Evolutionary conservation across 2,888 invertebrate species (phyloP).

Genomic region (Agelastica alni): DNA sequence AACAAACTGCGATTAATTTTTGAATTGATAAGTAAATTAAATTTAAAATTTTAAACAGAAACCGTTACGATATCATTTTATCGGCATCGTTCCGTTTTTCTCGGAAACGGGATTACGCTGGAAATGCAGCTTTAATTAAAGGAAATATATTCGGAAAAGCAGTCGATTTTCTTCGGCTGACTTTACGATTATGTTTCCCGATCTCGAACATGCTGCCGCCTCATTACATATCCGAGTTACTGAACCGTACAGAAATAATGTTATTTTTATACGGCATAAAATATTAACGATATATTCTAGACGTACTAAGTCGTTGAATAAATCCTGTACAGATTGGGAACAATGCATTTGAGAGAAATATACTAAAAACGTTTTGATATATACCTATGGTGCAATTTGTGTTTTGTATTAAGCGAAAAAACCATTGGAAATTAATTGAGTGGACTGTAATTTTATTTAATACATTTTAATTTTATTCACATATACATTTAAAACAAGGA

Average conservation of each 20-base stretch:
- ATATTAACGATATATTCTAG: conserved; percentile 48
- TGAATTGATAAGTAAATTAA: no score
- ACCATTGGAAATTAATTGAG: no score
- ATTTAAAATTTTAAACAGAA: no score
- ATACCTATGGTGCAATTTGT: background rate
- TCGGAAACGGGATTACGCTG: background rate
- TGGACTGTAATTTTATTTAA: no score
- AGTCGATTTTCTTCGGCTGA: conserved; percentile 44
- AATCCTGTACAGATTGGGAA: background rate
- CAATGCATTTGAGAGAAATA: background rate
- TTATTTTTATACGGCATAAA: conserved; percentile 53
- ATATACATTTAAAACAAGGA: no score
- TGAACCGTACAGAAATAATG: conserved; percentile 50
- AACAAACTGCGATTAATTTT: no score
- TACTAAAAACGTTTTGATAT: no score
- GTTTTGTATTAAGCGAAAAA: no score
- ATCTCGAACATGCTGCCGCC: conserved; percentile 48
- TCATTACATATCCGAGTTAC: conserved; percentile 52
- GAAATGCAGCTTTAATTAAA: conserved; percentile 42
- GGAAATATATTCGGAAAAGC: conserved; percentile 42
- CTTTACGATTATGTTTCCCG: conserved; percentile 47
- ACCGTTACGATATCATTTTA: no score
- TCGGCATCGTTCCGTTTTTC: background rate
- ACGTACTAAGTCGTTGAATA: conserved; percentile 2
- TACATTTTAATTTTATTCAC: no score